Evolutionary conservation across 2,797 vertebrate genomes (phyloP).

Genomic region (Anguilla anguilla): DNA sequence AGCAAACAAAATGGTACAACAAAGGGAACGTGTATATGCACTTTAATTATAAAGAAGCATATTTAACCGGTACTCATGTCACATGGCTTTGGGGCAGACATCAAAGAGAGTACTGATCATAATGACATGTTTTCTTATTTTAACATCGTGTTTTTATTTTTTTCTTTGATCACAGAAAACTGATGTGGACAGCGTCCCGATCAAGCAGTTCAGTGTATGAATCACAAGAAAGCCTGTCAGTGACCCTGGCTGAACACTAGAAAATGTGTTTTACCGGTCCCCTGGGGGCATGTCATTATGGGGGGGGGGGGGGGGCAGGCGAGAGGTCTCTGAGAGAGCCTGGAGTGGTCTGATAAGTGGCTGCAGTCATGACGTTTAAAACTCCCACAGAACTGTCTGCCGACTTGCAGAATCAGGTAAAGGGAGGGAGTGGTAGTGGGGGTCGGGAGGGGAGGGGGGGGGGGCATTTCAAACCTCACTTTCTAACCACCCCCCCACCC

Average conservation of each 20-base stretch:
- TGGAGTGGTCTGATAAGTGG: not conserved
- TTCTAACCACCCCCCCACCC: no score
- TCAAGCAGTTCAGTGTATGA: not conserved
- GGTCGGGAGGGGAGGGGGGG: no score
- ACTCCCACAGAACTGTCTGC: not conserved
- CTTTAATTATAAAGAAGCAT: not conserved
- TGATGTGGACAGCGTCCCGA: not conserved
- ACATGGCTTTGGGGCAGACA: not conserved
- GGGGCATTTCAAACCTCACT: not conserved
- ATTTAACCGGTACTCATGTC: not conserved
- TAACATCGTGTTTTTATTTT: not conserved
- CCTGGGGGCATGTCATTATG: not conserved
- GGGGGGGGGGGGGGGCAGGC: not conserved
- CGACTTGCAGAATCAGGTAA: not conserved
- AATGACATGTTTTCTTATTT: not conserved
- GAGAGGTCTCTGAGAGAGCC: not conserved
- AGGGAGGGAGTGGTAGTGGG: not conserved
- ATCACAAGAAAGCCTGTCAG: not conserved
- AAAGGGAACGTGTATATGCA: not conserved
- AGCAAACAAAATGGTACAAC: not conserved
- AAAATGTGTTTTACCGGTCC: not conserved
- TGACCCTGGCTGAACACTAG: not conserved
- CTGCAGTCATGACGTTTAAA: not conserved
- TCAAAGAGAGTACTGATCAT: not conserved
- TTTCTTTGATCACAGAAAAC: not conserved